phyloP scores from a whole-genome alignment of 1,140 invertebrate species.

The Branchinecta lindahli region DNA sequence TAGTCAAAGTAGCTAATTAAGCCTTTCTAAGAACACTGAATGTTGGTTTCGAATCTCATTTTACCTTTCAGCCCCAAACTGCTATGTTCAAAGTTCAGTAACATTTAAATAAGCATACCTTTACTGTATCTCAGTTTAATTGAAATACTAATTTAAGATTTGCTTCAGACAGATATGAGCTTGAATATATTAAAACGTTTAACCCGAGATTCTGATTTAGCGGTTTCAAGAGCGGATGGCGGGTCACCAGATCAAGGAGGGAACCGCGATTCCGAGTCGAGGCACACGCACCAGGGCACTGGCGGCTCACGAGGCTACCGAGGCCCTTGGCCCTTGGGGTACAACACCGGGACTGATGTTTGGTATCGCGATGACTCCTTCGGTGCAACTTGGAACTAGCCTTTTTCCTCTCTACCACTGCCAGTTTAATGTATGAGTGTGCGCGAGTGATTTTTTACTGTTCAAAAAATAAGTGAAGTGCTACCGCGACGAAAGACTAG shows the following conservation, averaged over 20 bases:
- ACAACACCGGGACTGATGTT: background rate
- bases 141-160: too few species aligned
- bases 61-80: too few species aligned
- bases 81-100: too few species aligned
- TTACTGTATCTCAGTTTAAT: too few species aligned
- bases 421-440: background rate
- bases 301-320: background rate
- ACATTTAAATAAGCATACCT: too few species aligned
- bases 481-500: too few species aligned
- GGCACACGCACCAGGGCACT: background rate
- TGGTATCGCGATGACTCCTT: conserved; percentile 6
- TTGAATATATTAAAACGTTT: too few species aligned
- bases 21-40: too few species aligned
- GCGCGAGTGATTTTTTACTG: background rate
- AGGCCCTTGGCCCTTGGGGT: background rate
- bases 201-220: background rate
- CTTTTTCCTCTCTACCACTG: background rate
- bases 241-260: background rate
- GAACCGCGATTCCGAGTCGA: background rate
- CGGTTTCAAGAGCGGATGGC: background rate
- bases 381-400: conserved; percentile 4
- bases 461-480: too few species aligned
- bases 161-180: too few species aligned
- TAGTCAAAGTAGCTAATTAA: too few species aligned
- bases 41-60: too few species aligned